Conservation (phyloP, 2,797 vertebrate genomes). For the Psittacula derbiana region DNA sequence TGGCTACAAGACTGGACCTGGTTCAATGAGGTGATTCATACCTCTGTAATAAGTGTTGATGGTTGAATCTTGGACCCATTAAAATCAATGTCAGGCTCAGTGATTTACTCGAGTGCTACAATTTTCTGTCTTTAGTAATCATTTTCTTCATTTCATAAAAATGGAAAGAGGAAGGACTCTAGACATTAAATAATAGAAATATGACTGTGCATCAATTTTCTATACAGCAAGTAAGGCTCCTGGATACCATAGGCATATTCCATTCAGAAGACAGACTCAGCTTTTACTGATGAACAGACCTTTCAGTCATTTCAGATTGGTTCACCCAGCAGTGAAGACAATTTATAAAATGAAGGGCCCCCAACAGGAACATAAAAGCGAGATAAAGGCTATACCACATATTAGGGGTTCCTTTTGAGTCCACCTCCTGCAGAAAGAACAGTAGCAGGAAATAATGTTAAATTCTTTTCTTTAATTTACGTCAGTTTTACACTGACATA, state of each 20-base stretch:
- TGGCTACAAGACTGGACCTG: neutral
- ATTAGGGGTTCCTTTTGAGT: neutral
- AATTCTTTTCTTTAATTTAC: constrained; percentile 18
- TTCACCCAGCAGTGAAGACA: neutral
- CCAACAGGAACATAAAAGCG: neutral
- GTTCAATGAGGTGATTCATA: constrained; percentile 13
- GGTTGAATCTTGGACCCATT: constrained; percentile 15
- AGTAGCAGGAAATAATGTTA: constrained; percentile 25
- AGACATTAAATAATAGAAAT: neutral
- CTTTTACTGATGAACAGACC: neutral
- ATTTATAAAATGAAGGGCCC: neutral
- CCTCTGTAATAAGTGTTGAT: constrained; percentile 12
- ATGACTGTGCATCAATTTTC: neutral
- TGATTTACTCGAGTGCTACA: neutral
- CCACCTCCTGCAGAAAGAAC: neutral
- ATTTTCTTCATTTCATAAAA: neutral
- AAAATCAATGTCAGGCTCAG: constrained; percentile 35
- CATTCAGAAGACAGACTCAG: neutral
- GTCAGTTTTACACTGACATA: constrained; percentile 3
- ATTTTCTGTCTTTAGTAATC: constrained; percentile 19
- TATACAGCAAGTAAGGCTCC: neutral
- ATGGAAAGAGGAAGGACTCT: neutral
- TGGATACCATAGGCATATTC: neutral
- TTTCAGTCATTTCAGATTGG: neutral
- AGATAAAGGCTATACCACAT: neutral